A percentile compares a stretch with the other conserved stretches of the same genome.
Evolutionary conservation across 2,888 invertebrate species (phyloP).

Genomic region (Anoncus sp.): DNA sequence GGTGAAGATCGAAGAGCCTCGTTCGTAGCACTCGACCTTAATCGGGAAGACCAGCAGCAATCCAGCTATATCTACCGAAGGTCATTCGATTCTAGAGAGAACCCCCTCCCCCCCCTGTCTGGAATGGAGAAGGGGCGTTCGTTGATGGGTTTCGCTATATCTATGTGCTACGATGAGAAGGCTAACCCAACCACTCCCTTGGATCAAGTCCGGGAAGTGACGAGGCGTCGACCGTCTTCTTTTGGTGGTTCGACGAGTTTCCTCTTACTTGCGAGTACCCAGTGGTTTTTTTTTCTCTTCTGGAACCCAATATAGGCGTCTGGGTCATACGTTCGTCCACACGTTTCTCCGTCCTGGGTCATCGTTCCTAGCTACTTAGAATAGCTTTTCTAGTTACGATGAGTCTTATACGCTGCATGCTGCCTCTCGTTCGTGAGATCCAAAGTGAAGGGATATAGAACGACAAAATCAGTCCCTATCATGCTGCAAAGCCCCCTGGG

Average conservation of each 20-base stretch:
- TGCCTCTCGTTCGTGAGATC: no score
- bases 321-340: background rate
- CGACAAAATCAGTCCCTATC: constrained; percentile 10
- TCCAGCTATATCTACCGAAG: constrained; percentile 53
- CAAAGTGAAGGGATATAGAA: constrained; percentile 11
- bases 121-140: constrained; percentile 38
- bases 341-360: background rate
- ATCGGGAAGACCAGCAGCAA: constrained; percentile 54
- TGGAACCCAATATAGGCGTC: background rate
- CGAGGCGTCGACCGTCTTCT: constrained; percentile 25
- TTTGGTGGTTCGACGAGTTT: background rate
- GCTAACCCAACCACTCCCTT: constrained; percentile 12
- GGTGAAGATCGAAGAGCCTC: constrained; percentile 55
- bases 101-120: no score
- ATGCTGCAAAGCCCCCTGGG: constrained; percentile 27
- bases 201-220: constrained; percentile 5
- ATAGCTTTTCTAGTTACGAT: background rate
- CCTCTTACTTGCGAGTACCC: background rate
- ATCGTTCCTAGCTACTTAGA: background rate
- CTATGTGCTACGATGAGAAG: constrained; percentile 21
- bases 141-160: constrained; percentile 32
- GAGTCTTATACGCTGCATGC: no score
- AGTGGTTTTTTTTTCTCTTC: background rate
- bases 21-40: constrained; percentile 52
- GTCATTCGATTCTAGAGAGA: constrained; percentile 54